phyloP scores from a whole-genome alignment of 2,113 vertebrate species.

The Platysternon megacephalum region DNA sequence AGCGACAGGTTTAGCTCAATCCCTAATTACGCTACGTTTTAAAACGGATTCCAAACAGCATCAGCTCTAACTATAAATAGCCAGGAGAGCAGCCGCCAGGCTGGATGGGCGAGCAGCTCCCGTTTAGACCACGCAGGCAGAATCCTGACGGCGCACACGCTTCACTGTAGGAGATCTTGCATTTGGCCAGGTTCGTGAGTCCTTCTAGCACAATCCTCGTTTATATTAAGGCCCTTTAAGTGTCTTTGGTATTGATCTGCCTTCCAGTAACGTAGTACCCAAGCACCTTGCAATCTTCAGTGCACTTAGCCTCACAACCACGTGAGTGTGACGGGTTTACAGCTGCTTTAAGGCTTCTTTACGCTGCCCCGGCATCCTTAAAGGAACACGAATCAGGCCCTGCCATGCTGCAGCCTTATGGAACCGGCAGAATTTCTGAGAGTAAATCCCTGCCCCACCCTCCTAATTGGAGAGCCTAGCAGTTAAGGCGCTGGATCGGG shows the following conservation, averaged over 20 bases:
- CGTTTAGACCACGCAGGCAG: neutral
- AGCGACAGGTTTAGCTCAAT: rapidly evolving
- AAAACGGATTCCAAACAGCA: neutral
- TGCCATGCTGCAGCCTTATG: neutral
- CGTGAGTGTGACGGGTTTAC: no score
- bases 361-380: no score
- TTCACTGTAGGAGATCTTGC: neutral
- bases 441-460: neutral
- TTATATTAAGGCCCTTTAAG: neutral
- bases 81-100: rapidly evolving
- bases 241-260: neutral
- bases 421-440: neutral
- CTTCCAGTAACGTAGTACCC: neutral
- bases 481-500: no score
- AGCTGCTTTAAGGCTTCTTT: no score
- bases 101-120: rapidly evolving
- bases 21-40: neutral
- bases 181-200: neutral
- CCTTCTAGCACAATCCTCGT: neutral
- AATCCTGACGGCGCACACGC: rapidly evolving
- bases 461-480: neutral
- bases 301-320: neutral
- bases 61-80: neutral
- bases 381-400: no score
- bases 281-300: neutral